phyloP scores from a whole-genome alignment of 2,888 invertebrate species.

The Lasius fuliginosus region DNA sequence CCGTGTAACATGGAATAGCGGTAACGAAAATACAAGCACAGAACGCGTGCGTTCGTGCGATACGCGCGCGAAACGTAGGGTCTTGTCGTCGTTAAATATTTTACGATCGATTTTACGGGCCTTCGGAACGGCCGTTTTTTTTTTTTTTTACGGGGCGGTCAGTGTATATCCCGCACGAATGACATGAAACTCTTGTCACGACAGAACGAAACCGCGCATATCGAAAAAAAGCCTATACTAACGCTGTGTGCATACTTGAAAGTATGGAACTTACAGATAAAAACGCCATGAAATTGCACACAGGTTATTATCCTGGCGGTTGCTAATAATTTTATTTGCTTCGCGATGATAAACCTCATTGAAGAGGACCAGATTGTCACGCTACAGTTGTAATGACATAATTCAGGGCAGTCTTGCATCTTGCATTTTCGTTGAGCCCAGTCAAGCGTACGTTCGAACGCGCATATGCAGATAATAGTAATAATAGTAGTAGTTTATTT shows the following conservation, averaged over 20 bases:
- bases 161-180: constrained; percentile 60
- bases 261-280: neutral
- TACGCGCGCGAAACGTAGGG: constrained; percentile 62
- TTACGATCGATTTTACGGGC: constrained; percentile 77
- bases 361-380: neutral
- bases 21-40: constrained; percentile 60
- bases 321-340: constrained; percentile 29
- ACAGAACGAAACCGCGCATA: constrained; percentile 37
- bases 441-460: neutral
- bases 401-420: neutral
- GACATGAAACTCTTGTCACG: constrained; percentile 69
- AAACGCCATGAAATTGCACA: neutral
- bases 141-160: constrained; percentile 63
- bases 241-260: neutral
- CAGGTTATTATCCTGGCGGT: neutral
- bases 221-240: neutral
- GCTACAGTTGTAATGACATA: neutral
- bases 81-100: constrained; percentile 77
- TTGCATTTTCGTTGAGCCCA: neutral
- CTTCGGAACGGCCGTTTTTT: constrained; percentile 52
- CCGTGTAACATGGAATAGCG: neutral
- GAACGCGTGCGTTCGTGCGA: constrained; percentile 59
- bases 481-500: neutral
- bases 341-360: neutral
- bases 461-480: neutral